Evolutionary conservation across 2,113 vertebrate species (phyloP).

Genomic region (Propithecus coquereli): DNA sequence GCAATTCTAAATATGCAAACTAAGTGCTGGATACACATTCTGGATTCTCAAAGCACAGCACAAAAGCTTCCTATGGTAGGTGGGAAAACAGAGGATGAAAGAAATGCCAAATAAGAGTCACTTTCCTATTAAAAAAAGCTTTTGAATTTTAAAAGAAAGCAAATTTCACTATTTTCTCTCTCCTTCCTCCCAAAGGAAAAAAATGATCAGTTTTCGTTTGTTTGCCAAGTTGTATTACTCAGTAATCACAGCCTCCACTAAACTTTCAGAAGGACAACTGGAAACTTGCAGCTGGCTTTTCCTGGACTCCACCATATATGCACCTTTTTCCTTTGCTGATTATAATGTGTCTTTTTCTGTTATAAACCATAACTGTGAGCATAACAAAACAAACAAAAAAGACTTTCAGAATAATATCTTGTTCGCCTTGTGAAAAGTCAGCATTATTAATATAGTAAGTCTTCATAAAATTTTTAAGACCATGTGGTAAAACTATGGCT

Average conservation of each 20-base stretch:
- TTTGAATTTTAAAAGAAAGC: neutral
- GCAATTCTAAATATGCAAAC: neutral
- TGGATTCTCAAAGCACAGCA: neutral
- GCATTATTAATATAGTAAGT: neutral
- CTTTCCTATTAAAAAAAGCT: neutral
- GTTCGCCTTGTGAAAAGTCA: neutral
- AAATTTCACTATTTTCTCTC: neutral
- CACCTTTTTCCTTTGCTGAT: too few relatives aligned
- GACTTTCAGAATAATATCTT: neutral
- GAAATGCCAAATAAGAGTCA: neutral
- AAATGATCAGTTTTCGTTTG: neutral
- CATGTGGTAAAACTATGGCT: neutral
- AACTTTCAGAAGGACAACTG: neutral
- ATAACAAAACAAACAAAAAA: neutral
- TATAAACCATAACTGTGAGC: too few relatives aligned
- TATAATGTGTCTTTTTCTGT: too few relatives aligned
- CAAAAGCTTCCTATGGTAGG: neutral
- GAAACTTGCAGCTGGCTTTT: too few relatives aligned
- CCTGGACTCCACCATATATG: too few relatives aligned
- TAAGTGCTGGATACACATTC: neutral
- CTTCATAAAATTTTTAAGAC: neutral
- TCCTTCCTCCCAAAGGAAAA: neutral
- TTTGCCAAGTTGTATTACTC: neutral
- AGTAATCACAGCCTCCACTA: neutral
- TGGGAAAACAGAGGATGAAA: neutral